These are phyloP conservation scores for Disparrhopalites patrizii DNA, from an alignment of 2,888 invertebrate species.

Conservation along the genomic window DNA sequence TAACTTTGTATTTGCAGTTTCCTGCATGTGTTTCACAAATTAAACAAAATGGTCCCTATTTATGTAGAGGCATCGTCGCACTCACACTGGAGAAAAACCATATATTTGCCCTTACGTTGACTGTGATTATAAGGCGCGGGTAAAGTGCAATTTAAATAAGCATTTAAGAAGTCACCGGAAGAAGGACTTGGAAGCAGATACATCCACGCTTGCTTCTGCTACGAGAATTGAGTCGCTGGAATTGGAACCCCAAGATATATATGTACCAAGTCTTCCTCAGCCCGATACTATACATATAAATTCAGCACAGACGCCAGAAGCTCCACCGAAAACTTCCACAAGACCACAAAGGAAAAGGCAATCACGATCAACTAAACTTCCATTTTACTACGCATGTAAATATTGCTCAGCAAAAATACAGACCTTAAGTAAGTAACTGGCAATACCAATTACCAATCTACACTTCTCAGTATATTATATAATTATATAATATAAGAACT, in stretches of 20 bases:
- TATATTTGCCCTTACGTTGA: constrained; percentile 51
- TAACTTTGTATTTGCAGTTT: too few relatives aligned
- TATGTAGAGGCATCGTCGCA: constrained; percentile 52
- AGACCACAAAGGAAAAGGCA: background rate
- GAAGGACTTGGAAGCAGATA: too few relatives aligned
- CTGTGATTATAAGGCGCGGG: constrained; percentile 51
- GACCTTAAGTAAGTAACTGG: constrained; percentile 29
- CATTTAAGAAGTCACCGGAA: too few relatives aligned
- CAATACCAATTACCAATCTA: background rate
- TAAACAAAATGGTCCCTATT: too few relatives aligned
- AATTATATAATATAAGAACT: background rate
- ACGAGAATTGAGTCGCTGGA: too few relatives aligned
- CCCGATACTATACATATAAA: background rate
- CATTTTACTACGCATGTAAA: constrained; percentile 43
- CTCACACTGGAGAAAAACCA: constrained; percentile 52
- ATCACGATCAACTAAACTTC: constrained; percentile 8
- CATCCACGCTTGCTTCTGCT: too few relatives aligned
- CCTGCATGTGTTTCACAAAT: too few relatives aligned
- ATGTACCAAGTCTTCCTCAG: too few relatives aligned
- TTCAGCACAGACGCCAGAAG: too few relatives aligned
- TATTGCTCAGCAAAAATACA: constrained; percentile 34
- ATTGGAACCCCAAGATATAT: too few relatives aligned
- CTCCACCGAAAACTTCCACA: background rate
- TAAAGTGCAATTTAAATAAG: constrained; percentile 50
- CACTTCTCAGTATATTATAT: background rate